Evolutionary conservation across 1,140 invertebrate species (phyloP).

Genomic region (Sminthurides bifidus): DNA sequence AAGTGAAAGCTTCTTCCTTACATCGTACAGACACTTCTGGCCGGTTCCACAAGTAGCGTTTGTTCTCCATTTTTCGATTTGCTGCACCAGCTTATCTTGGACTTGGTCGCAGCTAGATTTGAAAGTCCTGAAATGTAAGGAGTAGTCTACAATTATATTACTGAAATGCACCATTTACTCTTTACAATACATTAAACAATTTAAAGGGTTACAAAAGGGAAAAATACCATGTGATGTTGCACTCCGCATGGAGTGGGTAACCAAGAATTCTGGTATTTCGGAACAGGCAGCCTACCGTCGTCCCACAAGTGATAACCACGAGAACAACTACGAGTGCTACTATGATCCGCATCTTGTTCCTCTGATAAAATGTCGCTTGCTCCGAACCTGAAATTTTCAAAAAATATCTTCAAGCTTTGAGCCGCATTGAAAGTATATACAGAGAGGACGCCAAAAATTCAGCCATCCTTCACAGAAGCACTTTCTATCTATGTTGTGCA

Average conservation of each 20-base stretch:
- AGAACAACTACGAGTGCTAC: background rate
- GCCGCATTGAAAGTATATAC: too few species aligned
- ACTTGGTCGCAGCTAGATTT: constrained; percentile 18
- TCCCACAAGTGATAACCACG: background rate
- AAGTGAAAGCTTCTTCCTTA: constrained; percentile 24
- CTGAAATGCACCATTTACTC: background rate
- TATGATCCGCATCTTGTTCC: background rate
- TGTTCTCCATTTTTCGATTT: constrained; percentile 35
- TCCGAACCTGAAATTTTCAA: too few species aligned
- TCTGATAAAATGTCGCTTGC: background rate
- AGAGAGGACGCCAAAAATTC: too few species aligned
- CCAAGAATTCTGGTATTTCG: constrained; percentile 22
- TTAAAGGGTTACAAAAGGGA: background rate
- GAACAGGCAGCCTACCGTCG: constrained; percentile 11
- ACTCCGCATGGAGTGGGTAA: constrained; percentile 26
- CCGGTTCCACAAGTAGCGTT: constrained; percentile 33
- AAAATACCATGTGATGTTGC: constrained; percentile 26
- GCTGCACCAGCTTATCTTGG: constrained; percentile 22
- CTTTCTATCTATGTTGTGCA: too few species aligned
- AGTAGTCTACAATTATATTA: background rate
- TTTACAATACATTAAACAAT: too few species aligned
- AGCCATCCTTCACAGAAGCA: too few species aligned
- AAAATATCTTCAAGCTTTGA: too few species aligned
- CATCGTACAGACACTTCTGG: constrained; percentile 39
- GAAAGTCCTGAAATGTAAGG: constrained; percentile 19